Evolutionary conservation across 1,140 invertebrate species (phyloP).

Genomic region (Lordiphosa collinella): DNA sequence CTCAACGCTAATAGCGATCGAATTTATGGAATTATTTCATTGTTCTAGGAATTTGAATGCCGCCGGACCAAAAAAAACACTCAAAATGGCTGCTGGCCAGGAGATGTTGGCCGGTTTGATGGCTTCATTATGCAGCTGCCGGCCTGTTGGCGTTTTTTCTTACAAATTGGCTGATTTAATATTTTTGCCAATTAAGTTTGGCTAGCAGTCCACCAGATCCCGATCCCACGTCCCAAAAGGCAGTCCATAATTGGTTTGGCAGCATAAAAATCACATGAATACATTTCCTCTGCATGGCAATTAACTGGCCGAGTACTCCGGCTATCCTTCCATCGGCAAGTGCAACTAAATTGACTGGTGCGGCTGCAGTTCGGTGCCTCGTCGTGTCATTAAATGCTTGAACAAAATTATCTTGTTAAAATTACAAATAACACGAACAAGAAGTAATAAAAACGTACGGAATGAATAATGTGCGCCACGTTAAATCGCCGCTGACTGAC

Average conservation of each 20-base stretch:
- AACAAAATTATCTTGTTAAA: slow-evolving; percentile 80
- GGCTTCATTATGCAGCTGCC: slow-evolving; percentile 67
- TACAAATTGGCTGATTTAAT: slow-evolving; percentile 77
- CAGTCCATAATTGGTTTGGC: slow-evolving; percentile 60
- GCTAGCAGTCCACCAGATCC: slow-evolving; percentile 12
- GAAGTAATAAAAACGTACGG: slow-evolving; percentile 78
- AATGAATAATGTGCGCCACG: slow-evolving; percentile 77
- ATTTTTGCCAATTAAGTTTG: slow-evolving; percentile 71
- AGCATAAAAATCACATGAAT: slow-evolving; percentile 75
- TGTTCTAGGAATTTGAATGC: slow-evolving; percentile 76
- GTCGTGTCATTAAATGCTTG: slow-evolving; percentile 77
- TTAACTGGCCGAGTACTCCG: slow-evolving; percentile 41
- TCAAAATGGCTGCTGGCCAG: slow-evolving; percentile 40
- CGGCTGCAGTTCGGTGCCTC: slow-evolving; percentile 19
- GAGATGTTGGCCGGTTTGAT: slow-evolving; percentile 41
- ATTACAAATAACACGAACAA: slow-evolving; percentile 79
- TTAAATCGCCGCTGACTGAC: slow-evolving; percentile 60
- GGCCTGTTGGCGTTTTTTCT: slow-evolving; percentile 50
- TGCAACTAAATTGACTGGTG: slow-evolving; percentile 47
- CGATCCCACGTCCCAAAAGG: slow-evolving; percentile 31
- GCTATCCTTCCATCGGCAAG: slow-evolving; percentile 53
- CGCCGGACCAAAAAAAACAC: slow-evolving; percentile 37
- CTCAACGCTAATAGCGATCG: slow-evolving; percentile 61
- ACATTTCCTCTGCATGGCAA: slow-evolving; percentile 42
- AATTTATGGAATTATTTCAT: slow-evolving; percentile 78